Conservation (phyloP, 2,797 vertebrate species). For the Poeciliopsis gracilis region DNA sequence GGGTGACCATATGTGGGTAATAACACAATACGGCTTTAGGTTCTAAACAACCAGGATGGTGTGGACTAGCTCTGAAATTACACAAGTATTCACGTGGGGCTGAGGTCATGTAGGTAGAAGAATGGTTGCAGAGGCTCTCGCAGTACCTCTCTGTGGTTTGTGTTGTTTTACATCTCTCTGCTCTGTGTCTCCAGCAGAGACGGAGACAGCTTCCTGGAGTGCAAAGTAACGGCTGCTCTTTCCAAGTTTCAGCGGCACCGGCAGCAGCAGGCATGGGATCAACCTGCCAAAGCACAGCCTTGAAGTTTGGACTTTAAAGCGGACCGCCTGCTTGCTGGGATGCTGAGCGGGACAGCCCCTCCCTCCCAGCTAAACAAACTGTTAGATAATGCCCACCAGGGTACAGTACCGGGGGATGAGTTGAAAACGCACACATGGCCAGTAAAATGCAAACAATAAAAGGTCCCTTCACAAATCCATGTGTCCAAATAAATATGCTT, state of each 20-base stretch:
- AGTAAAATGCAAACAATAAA: background rate
- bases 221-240: constrained; percentile 20
- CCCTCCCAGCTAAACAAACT: constrained; percentile 58
- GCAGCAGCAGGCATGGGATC: constrained; percentile 31
- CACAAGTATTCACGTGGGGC: background rate
- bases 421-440: background rate
- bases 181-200: constrained; percentile 20
- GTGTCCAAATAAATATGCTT: background rate
- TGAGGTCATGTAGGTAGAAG: background rate
- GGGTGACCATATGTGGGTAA: constrained; percentile 27
- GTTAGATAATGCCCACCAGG: constrained; percentile 40
- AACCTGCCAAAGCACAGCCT: constrained; percentile 54
- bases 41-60: constrained; percentile 22
- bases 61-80: constrained; percentile 30
- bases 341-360: constrained; percentile 46
- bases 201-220: constrained; percentile 7
- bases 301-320: constrained; percentile 78
- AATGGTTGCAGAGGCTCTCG: constrained; percentile 1
- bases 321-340: constrained; percentile 32
- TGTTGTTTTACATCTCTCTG: constrained; percentile 29
- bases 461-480: background rate
- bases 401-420: constrained; percentile 15
- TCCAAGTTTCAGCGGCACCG: constrained; percentile 23
- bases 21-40: constrained; percentile 44
- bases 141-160: constrained; percentile 13